These are phyloP conservation scores for Sparidentex hasta DNA, from an alignment of 2,797 vertebrate genomes.

Conservation along the genomic window DNA sequence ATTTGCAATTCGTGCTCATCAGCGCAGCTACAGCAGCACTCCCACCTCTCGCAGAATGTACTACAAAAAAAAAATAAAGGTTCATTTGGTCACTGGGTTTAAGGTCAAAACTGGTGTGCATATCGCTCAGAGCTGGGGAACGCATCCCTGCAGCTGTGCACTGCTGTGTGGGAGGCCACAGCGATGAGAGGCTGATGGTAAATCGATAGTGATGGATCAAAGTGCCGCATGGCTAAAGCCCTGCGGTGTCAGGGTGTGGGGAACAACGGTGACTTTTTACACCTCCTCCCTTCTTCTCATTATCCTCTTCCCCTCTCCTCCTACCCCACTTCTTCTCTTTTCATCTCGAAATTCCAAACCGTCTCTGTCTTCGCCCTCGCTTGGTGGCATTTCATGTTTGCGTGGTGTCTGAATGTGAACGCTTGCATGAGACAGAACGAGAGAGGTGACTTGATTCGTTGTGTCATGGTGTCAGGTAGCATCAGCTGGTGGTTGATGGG, in stretches of 20 bases:
- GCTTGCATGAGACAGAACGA: neutral
- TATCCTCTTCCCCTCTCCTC: conserved; percentile 50
- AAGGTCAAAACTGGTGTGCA: conserved; percentile 53
- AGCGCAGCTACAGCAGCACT: conserved; percentile 12
- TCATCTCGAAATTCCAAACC: conserved; percentile 47
- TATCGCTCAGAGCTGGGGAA: conserved; percentile 32
- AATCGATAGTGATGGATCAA: conserved; percentile 86
- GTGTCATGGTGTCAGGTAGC: conserved; percentile 63
- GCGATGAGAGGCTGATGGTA: conserved; percentile 72
- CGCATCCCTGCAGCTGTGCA: conserved; percentile 31
- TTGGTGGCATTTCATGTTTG: conserved; percentile 4
- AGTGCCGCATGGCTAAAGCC: conserved; percentile 75
- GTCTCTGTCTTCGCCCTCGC: conserved; percentile 18
- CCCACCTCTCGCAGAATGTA: conserved; percentile 16
- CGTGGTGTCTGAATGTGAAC: neutral
- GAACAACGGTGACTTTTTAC: conserved; percentile 61
- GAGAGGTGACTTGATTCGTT: conserved; percentile 47
- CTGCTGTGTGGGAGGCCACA: conserved; percentile 67
- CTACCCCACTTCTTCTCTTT: conserved; percentile 23
- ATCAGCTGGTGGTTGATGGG: conserved; percentile 51
- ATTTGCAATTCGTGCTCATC: conserved; percentile 38
- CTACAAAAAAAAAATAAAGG: neutral
- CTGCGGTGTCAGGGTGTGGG: conserved; percentile 61
- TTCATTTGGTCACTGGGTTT: conserved; percentile 49
- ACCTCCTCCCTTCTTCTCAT: conserved; percentile 54